Conservation (phyloP, 2,888 invertebrate genomes). For the Parochlus steinenii region DNA sequence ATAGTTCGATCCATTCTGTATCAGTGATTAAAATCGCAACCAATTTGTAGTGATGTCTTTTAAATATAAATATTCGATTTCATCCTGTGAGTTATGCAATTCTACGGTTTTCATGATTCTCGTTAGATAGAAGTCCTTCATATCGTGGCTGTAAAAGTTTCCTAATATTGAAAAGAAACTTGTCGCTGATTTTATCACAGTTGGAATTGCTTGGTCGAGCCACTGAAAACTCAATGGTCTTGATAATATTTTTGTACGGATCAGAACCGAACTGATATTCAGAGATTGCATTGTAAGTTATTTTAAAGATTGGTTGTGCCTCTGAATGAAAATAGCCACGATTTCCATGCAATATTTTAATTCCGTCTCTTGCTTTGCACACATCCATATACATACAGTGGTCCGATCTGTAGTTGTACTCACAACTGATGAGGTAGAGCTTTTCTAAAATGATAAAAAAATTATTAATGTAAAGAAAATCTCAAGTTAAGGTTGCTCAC, state of each 20-base stretch:
- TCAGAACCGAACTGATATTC: slow-evolving; percentile 50
- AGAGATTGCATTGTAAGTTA: slow-evolving; percentile 46
- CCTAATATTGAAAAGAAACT: slow-evolving; percentile 33
- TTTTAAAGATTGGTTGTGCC: slow-evolving; percentile 71
- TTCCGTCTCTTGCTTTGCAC: slow-evolving; percentile 49
- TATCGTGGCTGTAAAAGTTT: no score
- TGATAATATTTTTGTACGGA: slow-evolving; percentile 42
- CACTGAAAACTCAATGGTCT: slow-evolving; percentile 21
- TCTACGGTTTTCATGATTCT: no score
- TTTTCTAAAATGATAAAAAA: slow-evolving; percentile 57
- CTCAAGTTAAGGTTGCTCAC: slow-evolving; percentile 30
- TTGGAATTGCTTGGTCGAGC: slow-evolving; percentile 29
- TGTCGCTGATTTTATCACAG: slow-evolving; percentile 43
- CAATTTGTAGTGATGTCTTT: no score
- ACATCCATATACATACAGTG: slow-evolving; percentile 92
- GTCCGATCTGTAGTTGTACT: slow-evolving; percentile 85
- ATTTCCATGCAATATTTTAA: slow-evolving; percentile 77
- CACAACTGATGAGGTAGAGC: slow-evolving; percentile 62
- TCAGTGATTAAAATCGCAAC: no score
- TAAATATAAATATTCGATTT: no score
- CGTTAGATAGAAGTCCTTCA: no score
- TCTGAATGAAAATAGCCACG: slow-evolving; percentile 70
- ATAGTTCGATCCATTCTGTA: no score
- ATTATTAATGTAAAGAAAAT: slow-evolving; percentile 86
- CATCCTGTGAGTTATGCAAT: no score